Conservation (phyloP, 2,888 invertebrate genomes). For the Thymelicus sylvestris region DNA sequence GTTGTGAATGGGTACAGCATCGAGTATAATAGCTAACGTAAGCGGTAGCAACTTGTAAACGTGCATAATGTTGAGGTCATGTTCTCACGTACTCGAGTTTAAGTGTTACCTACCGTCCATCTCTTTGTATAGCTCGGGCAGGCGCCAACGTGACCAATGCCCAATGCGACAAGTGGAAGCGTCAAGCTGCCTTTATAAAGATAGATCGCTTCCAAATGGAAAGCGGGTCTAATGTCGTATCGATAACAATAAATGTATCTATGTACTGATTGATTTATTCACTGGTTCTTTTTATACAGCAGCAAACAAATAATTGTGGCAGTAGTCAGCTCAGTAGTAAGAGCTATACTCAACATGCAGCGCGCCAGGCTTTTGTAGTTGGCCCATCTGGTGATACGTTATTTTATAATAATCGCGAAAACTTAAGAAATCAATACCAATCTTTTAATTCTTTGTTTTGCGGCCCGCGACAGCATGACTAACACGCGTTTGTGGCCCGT, state of each 20-base stretch:
- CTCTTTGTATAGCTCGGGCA: conserved; percentile 24
- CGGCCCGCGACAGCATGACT: too few species aligned
- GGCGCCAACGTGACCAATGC: conserved; percentile 25
- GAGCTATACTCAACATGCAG: too few species aligned
- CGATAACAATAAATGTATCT: conserved; percentile 7
- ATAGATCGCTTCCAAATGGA: conserved; percentile 47
- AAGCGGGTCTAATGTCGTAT: conserved; percentile 44
- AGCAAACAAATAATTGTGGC: background rate
- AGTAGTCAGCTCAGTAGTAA: too few species aligned
- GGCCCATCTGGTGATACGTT: too few species aligned
- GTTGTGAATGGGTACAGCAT: conserved; percentile 23
- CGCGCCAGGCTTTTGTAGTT: too few species aligned
- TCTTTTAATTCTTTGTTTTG: too few species aligned
- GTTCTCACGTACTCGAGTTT: conserved; percentile 34
- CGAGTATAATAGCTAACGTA: conserved; percentile 20
- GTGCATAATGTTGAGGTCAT: conserved; percentile 29
- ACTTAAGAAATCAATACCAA: too few species aligned
- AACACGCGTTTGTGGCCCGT: too few species aligned
- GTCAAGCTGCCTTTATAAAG: conserved; percentile 47
- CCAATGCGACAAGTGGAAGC: conserved; percentile 45
- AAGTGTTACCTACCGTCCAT: conserved; percentile 24
- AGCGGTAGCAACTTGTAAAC: conserved; percentile 27
- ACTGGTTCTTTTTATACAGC: background rate
- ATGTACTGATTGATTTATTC: conserved; percentile 5
- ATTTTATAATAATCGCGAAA: too few species aligned